Evolutionary conservation across 2,113 vertebrate species (phyloP).

Genomic region (Erpornis zantholeuca): DNA sequence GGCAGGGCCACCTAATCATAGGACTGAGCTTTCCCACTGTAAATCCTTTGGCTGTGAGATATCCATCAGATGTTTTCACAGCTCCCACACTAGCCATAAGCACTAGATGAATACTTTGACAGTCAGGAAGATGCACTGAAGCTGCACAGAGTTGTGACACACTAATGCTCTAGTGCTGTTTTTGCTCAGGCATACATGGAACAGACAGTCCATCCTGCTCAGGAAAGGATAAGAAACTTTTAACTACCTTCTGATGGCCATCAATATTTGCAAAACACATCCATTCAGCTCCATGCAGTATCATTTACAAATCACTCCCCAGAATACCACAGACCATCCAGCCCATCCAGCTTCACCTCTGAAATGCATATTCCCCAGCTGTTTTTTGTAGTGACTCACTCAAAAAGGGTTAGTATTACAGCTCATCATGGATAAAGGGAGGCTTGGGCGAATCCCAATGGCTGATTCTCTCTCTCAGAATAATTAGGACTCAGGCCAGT

Average conservation of each 20-base stretch:
- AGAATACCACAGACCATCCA: not conserved
- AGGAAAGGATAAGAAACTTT: not conserved
- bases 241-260: not conserved
- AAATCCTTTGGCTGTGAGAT: not conserved
- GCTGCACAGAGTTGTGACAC: not conserved
- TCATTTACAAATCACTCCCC: not conserved
- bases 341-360: not conserved
- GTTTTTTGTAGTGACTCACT: slow-evolving; percentile 11
- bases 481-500: not conserved
- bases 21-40: not conserved
- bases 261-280: not conserved
- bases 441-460: slow-evolving; percentile 10
- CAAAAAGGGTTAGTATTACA: not conserved
- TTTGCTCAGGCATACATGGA: not conserved
- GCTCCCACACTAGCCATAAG: not conserved
- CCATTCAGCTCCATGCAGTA: not conserved
- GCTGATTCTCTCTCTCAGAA: slow-evolving; percentile 1
- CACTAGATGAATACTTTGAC: not conserved
- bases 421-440: not conserved
- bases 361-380: not conserved
- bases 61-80: not conserved
- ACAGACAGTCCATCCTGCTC: not conserved
- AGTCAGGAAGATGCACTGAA: not conserved
- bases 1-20: not conserved
- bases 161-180: not conserved